These are phyloP conservation scores for Bursaphelenchus okinawaensis DNA, from an alignment of 2,888 invertebrate genomes.

Conservation along the genomic window DNA sequence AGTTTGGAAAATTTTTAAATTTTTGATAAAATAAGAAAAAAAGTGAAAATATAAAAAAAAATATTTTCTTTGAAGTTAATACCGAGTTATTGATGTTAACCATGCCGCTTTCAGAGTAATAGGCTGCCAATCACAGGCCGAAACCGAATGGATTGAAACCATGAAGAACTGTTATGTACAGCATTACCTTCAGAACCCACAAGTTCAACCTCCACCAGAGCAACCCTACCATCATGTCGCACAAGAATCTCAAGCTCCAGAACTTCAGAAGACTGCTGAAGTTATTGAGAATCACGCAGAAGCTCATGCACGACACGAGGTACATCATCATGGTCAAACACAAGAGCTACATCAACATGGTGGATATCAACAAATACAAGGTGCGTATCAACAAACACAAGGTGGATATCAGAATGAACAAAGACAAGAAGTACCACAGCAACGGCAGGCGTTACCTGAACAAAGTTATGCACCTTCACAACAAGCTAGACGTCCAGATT, in stretches of 20 bases:
- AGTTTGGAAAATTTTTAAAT: too few relatives aligned
- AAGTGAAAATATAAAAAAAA: too few relatives aligned
- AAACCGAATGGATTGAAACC: not conserved
- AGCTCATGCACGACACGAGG: too few relatives aligned
- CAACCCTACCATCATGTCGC: not conserved
- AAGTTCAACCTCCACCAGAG: not conserved
- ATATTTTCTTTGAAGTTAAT: too few relatives aligned
- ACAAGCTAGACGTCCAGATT: conserved; percentile 4
- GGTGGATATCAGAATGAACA: too few relatives aligned
- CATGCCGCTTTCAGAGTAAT: conserved; percentile 2
- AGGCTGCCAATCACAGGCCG: not conserved
- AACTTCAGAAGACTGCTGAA: not conserved
- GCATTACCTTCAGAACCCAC: not conserved
- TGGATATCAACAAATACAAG: not conserved
- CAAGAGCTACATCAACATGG: conserved; percentile 3
- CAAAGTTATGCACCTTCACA: too few relatives aligned
- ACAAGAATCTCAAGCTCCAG: conserved; percentile 8
- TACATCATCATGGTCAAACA: conserved; percentile 13
- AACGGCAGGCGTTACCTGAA: too few relatives aligned
- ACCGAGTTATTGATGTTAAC: conserved; percentile 1
- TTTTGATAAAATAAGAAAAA: too few relatives aligned
- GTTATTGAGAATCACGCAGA: not conserved
- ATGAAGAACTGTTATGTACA: not conserved
- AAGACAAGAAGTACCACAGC: too few relatives aligned
- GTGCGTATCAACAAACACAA: too few relatives aligned